Evolutionary conservation across 2,888 invertebrate species (phyloP), one percentile per base, ranked within the genome.

Genomic region (Taenaris catops): DNA sequence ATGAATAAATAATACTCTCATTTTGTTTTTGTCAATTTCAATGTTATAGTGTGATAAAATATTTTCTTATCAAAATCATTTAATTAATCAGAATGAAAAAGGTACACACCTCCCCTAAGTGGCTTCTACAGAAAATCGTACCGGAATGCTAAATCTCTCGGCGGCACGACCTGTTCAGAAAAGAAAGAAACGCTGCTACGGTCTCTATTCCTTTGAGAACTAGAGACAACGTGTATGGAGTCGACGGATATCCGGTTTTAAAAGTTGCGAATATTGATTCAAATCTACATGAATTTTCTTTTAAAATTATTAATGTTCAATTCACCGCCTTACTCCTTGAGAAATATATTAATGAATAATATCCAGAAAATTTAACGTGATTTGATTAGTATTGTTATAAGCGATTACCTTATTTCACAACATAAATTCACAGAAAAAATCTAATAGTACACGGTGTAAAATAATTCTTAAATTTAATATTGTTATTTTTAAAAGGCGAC

Each of bases 101-200:
- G n/a, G n/a, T n/a, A n/a, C n/a, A n/a, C n/a, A n/a, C n/a, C n/a
- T n/a, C n/a, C n/a, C n/a, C n/a, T n/a, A n/a, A n/a, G n/a, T n/a
- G n/a, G n/a, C n/a, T n/a, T n/a, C n/a, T n/a, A n/a, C n/a, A n/a
- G n/a, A n/a, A n/a, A n/a, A n/a, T n/a, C n/a, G n/a, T n/a, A n/a
- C n/a, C n/a, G n/a, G n/a, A n/a, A n/a, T n/a, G n/a, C n/a, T n/a
- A n/a, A n/a, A n/a, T n/a, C n/a, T n/a, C n/a, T n/a, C n/a, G n/a
- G n/a, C n/a, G n/a, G n/a, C n/a, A n/a, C n/a, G n/a, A n/a, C 84
- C 78, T 84, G 83, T 83, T 80, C 81, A 72, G 81, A 81, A 84
- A 81, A 81, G 81, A 83, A 81, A 83, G 84, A 83, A 81, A 81
- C 78, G 76, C 70, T 68, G 70, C 74, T 69, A 59, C 70, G 73